A percentile compares a stretch with the other conserved stretches of the same genome.
These are phyloP conservation scores for Archilochus colubris DNA, from an alignment of 2,113 vertebrate species.

Conservation along the genomic window DNA sequence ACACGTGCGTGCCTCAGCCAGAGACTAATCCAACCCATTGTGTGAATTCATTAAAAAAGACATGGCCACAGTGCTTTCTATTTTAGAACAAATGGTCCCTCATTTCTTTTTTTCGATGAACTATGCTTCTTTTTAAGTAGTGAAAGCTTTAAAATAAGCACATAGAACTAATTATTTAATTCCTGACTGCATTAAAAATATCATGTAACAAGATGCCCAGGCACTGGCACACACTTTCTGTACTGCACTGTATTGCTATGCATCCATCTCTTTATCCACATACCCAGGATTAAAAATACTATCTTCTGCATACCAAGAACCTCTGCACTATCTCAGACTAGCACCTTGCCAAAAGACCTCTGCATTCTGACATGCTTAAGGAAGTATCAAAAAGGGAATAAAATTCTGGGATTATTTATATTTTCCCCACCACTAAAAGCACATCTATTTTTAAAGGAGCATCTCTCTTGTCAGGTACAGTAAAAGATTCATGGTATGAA, in stretches of 20 bases:
- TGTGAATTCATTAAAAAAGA: background rate
- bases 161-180: slow-evolving; percentile 33
- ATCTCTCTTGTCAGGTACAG: background rate
- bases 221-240: background rate
- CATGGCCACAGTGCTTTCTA: background rate
- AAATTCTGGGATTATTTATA: background rate
- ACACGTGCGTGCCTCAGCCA: background rate
- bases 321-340: background rate
- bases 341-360: slow-evolving; percentile 25
- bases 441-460: slow-evolving; percentile 7
- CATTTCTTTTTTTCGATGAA: background rate
- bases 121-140: background rate
- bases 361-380: background rate
- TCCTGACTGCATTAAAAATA: slow-evolving; percentile 29
- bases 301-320: slow-evolving; percentile 27
- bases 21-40: slow-evolving; percentile 3
- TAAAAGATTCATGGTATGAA: background rate
- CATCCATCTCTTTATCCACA: slow-evolving; percentile 12
- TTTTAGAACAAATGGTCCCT: slow-evolving; percentile 2
- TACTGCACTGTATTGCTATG: background rate
- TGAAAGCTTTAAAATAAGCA: slow-evolving; percentile 40
- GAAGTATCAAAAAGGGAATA: slow-evolving; percentile 17
- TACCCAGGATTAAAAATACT: background rate
- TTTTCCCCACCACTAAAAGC: background rate
- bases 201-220: background rate